A percentile compares a stretch with the other conserved stretches of the same genome.
Conservation (phyloP, 2,888 invertebrate species). For the Tipula vernalis region DNA sequence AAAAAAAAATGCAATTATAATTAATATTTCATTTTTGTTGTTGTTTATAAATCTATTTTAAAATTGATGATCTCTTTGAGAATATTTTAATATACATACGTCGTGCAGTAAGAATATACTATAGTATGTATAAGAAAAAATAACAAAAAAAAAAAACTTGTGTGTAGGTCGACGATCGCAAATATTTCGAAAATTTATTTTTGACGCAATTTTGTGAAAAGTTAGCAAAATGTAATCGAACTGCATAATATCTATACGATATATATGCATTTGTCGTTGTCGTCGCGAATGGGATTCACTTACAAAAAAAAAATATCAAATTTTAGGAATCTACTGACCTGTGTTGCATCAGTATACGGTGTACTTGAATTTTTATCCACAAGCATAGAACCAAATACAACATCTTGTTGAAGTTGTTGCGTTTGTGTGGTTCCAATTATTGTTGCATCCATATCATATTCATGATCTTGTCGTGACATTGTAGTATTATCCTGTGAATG, state of each 20-base stretch:
- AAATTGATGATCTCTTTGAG: neutral
- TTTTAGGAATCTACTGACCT: slow-evolving; percentile 51
- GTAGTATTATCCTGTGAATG: slow-evolving; percentile 25
- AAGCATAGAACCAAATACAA: slow-evolving; percentile 71
- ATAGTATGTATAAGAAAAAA: neutral
- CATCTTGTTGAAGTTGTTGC: slow-evolving; percentile 31
- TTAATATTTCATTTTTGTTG: neutral
- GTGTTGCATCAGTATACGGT: slow-evolving; percentile 96
- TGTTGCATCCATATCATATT: neutral
- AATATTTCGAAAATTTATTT: neutral
- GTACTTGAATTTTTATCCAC: slow-evolving; percentile 85
- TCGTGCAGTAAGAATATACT: neutral
- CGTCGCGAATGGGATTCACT: neutral
- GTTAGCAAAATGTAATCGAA: neutral
- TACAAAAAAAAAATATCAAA: neutral
- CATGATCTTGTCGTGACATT: slow-evolving; percentile 19
- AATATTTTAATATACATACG: neutral
- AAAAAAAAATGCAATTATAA: neutral
- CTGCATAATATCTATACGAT: neutral
- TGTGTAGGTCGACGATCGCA: neutral
- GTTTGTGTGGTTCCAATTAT: neutral
- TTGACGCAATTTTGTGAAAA: neutral
- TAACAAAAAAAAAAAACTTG: neutral
- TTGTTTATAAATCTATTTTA: neutral
- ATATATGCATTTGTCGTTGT: neutral